phyloP scores from a whole-genome alignment of 2,797 vertebrate genomes.

The Microcaecilia unicolor region DNA sequence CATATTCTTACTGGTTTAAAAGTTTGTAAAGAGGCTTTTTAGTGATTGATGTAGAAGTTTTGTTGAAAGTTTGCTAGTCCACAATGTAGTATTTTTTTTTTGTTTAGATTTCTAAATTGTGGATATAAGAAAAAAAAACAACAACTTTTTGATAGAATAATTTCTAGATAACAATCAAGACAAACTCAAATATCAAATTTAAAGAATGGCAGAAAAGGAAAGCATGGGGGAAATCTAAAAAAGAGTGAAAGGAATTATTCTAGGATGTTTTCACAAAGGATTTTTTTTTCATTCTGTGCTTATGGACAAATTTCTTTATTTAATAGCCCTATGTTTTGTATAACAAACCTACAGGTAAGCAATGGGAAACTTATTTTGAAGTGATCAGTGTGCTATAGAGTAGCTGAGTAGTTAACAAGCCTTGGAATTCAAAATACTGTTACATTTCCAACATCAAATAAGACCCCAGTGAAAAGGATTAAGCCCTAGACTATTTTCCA shows the following conservation, averaged over 20 bases:
- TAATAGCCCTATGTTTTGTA: slow-evolving; percentile 23
- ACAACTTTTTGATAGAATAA: too few relatives aligned
- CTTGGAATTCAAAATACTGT: slow-evolving; percentile 22
- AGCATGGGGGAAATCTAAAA: neutral
- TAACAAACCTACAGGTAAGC: slow-evolving; percentile 16
- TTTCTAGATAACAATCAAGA: too few relatives aligned
- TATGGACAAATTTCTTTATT: slow-evolving; percentile 11
- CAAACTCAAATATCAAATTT: too few relatives aligned
- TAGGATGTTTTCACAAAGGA: too few relatives aligned
- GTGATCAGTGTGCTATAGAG: slow-evolving; percentile 20
- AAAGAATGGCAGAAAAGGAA: neutral
- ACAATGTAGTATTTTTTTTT: too few relatives aligned
- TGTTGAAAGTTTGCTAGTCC: too few relatives aligned
- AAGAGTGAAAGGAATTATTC: neutral
- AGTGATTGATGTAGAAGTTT: too few relatives aligned
- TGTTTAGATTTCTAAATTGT: too few relatives aligned
- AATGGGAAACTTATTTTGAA: too few relatives aligned
- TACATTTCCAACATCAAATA: slow-evolving; percentile 27
- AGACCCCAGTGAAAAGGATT: slow-evolving; percentile 32
- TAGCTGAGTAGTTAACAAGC: slow-evolving; percentile 38
- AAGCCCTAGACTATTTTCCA: slow-evolving; percentile 54
- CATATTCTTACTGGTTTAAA: too few relatives aligned
- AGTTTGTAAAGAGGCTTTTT: too few relatives aligned
- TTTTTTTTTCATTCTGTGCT: slow-evolving; percentile 11
- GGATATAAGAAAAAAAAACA: too few relatives aligned